Conservation (phyloP, 1,140 invertebrate genomes). For the Solen grandis region DNA sequence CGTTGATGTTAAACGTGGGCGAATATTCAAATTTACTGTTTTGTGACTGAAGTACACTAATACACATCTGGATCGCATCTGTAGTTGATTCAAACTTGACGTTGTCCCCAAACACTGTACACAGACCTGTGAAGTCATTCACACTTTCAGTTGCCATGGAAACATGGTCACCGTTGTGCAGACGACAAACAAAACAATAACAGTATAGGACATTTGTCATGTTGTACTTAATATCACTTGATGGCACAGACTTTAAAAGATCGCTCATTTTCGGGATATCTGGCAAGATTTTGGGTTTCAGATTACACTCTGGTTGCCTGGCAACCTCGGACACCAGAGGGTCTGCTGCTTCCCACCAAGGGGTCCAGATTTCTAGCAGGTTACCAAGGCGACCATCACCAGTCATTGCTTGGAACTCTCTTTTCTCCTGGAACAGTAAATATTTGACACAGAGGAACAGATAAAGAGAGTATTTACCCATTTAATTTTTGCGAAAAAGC, state of each 20-base stretch:
- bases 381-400: constrained; percentile 73
- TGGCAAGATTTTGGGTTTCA: constrained; percentile 6
- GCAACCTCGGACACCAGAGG: constrained; percentile 26
- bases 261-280: constrained; percentile 23
- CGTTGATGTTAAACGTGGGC: constrained; percentile 19
- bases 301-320: background rate
- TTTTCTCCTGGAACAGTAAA: constrained; percentile 64
- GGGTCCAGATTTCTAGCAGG: constrained; percentile 77
- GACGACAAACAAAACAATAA: constrained; percentile 48
- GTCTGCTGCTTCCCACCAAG: constrained; percentile 72
- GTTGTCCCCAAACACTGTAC: constrained; percentile 5
- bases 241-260: constrained; percentile 44
- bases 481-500: too few relatives aligned
- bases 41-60: constrained; percentile 1
- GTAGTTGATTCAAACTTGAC: constrained; percentile 21
- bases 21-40: background rate
- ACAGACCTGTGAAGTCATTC: constrained; percentile 20
- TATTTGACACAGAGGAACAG: too few relatives aligned
- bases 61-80: constrained; percentile 37
- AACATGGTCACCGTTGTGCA: constrained; percentile 58
- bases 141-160: constrained; percentile 46
- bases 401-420: constrained; percentile 73
- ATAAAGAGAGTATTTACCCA: too few relatives aligned
- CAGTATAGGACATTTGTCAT: constrained; percentile 52
- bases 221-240: constrained; percentile 57